Evolutionary conservation across 30 jellyfish, hydroid and myxozoan species (phyloP), one percentile per base, ranked within the genome.

Genomic region (Clytia hemisphaerica): DNA sequence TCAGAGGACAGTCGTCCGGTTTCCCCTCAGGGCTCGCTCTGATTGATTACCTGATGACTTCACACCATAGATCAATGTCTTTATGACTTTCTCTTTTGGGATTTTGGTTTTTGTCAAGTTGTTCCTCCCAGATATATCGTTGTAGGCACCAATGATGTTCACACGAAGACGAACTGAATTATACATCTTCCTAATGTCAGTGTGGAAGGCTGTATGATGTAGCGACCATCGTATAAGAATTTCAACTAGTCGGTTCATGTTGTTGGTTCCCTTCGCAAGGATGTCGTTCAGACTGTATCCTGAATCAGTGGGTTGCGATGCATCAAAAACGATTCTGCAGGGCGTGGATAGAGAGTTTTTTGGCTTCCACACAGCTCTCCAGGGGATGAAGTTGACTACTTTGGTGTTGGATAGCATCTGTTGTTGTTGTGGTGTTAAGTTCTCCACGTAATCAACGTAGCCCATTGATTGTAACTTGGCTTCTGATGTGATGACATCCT

Each of bases 51-150:
- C n/a, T n/a, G n/a, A n/a, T n/a, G n/a, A n/a, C n/a, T n/a, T n/a
- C n/a, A n/a, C n/a, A n/a, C n/a, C n/a, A 16, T 19, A 58, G 58
- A 58, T 31, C 4, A 58, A 19, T 12, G 72, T 58, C 58, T 58
- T 58, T 45, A 31, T 58, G 10, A 58, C 49, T 31, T 58, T 58
- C 19, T 58, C 72, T 9, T 24, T 4, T 7, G 58, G 72, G 16
- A 58, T 58, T 19, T 58, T 58, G 9, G 51, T n/a, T 19, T 7
- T 45, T 7, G 29, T 58, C 72, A 27, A 58, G 72, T 4, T 58
- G 51, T 12, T 58, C 58, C 58, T 58, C 51, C 72, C 72, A 58
- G 19, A 58, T 58, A 32, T 58, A 58, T 4, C 72, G 6, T 19
- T 24, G 72, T 7, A 5, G 31, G 58, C 58, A 24, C 72, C 72